Percentiles rank a stretch among this genome's conserved stretches.
Conservation (phyloP, 2,888 invertebrate genomes). For the Spisula subtruncata region DNA sequence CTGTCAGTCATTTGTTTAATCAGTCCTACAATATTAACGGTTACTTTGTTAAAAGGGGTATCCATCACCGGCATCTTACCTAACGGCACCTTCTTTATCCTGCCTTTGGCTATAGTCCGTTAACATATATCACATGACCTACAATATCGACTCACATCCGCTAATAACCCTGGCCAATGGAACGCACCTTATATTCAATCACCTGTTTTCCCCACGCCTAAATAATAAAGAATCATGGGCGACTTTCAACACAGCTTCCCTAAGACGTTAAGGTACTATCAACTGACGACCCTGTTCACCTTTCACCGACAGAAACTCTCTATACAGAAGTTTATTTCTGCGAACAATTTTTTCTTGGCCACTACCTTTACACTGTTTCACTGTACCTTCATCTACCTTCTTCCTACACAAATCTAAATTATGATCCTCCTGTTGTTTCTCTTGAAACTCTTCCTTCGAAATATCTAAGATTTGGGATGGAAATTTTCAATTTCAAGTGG, state of each 20-base stretch:
- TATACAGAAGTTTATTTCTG: conserved; percentile 29
- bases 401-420: conserved; percentile 27
- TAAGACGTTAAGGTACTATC: conserved; percentile 23
- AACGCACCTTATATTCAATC: conserved; percentile 10
- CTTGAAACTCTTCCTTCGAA: not conserved
- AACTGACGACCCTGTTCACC: conserved; percentile 23
- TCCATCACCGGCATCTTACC: conserved; percentile 28
- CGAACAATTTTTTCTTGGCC: conserved; percentile 22
- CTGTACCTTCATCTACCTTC: conserved; percentile 23
- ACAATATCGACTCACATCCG: not conserved
- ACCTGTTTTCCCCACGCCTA: conserved; percentile 25
- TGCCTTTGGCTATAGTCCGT: conserved; percentile 19
- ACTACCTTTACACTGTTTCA: conserved; percentile 20
- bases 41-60: conserved; percentile 32
- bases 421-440: conserved; percentile 6
- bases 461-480: conserved; percentile 34
- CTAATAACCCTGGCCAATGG: not conserved
- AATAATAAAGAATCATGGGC: conserved; percentile 6
- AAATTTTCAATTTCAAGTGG: not conserved
- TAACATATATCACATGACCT: conserved; percentile 28
- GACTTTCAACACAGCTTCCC: conserved; percentile 19
- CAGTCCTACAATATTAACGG: conserved; percentile 60
- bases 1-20: conserved; percentile 59
- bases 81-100: not conserved
- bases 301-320: conserved; percentile 20